phyloP scores from a whole-genome alignment of 1,140 invertebrate genomes.

The Bombus fervidus region DNA sequence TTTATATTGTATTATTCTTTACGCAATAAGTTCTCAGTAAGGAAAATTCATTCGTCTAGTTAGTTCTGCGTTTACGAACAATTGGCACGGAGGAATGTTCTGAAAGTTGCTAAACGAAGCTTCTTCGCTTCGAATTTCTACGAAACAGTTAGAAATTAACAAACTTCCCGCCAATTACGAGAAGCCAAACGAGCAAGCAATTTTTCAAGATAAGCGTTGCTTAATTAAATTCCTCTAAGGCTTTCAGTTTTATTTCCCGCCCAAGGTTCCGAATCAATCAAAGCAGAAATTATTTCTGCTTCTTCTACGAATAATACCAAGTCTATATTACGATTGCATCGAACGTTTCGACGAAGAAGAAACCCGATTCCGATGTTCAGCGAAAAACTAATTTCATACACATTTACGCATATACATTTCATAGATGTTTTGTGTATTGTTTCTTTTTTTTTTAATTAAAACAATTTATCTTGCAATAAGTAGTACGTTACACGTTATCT shows the following conservation, averaged over 20 bases:
- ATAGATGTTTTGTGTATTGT: too few relatives aligned
- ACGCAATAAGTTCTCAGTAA: too few relatives aligned
- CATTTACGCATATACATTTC: too few relatives aligned
- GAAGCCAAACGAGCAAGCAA: background rate
- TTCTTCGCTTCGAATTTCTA: background rate
- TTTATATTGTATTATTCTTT: background rate
- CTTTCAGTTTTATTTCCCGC: background rate
- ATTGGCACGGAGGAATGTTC: background rate
- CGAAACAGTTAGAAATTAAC: constrained; percentile 2
- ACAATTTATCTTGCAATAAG: too few relatives aligned
- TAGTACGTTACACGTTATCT: too few relatives aligned
- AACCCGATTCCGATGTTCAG: background rate
- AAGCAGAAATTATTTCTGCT: background rate
- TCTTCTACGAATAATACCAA: background rate
- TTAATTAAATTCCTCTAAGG: constrained; percentile 15
- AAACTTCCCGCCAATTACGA: background rate
- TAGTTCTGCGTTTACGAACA: background rate
- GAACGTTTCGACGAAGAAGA: background rate
- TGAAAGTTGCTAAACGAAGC: background rate
- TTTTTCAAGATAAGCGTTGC: constrained; percentile 15
- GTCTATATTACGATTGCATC: too few relatives aligned
- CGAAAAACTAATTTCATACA: too few relatives aligned
- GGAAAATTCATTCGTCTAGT: background rate
- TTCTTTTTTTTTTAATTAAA: too few relatives aligned
- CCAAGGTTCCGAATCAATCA: background rate